Conservation (phyloP, 2,113 vertebrate genomes). For the Paradoxurus hermaphroditus region DNA sequence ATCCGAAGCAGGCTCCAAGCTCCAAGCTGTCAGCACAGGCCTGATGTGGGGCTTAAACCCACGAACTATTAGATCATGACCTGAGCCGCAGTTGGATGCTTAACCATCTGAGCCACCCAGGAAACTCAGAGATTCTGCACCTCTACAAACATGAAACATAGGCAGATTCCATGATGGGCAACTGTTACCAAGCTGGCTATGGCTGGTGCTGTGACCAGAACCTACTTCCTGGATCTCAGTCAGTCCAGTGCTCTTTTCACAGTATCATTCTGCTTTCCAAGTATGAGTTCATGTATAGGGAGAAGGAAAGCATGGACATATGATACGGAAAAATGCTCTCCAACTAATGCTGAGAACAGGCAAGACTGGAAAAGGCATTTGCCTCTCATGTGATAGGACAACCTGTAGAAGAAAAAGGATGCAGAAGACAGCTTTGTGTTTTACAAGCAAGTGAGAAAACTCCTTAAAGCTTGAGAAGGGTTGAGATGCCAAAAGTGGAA, state of each 20-base stretch:
- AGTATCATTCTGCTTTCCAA: neutral
- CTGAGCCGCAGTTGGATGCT: neutral
- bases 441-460: neutral
- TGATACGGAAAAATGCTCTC: neutral
- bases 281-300: neutral
- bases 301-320: neutral
- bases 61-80: neutral
- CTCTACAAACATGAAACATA: neutral
- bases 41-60: neutral
- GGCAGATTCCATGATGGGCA: neutral
- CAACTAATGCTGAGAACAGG: neutral
- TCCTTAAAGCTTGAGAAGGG: neutral
- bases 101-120: neutral
- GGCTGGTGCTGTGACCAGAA: neutral
- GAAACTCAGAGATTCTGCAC: neutral
- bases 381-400: neutral
- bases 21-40: too few species aligned
- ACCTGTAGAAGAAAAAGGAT: neutral
- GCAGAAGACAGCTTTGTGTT: neutral
- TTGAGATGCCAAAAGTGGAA: neutral
- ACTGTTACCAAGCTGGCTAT: neutral
- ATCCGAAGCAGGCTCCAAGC: too few species aligned
- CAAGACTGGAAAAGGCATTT: neutral
- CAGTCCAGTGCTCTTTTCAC: neutral
- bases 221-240: neutral